Base-by-base conservation (phyloP, 2,113 vertebrate genomes). In the Nibea albiflora region DNA sequence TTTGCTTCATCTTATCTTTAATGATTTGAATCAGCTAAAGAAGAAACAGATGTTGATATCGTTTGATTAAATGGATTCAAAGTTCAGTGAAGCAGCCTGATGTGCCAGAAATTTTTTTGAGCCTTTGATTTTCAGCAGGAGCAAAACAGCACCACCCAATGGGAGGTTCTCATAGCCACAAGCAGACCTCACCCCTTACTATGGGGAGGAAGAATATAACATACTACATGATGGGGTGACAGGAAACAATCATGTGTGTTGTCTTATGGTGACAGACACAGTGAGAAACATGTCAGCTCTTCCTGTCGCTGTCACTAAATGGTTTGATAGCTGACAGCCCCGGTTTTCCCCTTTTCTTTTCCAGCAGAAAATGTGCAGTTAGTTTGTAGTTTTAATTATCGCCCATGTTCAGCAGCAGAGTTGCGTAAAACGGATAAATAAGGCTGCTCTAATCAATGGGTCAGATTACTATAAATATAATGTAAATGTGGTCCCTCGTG, bases 81-180 rank as follows among this genome's bases (percentile, higher is more conserved):
- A 85, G 70, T 81, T 86, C 22, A 84, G 35, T 54, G 35, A 84
- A 71, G 73, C 77, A 82, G 79, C 62, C 58, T 69, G 65, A 64
- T 73, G 60, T 83, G 80, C 46, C 79, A 77, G 67, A 77, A 76
- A 76, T 76, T 24, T 69, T 76, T 24, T 69, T 56, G 15, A 75
- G 79, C n/a, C 5, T 69, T 73, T 79, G 16, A 24, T 69, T 76
- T 85, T 56, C 63, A 76, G 7, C 31, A 19, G 39, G 87, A 83
- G 83, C 73, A 81, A 82, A 92, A 88, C 85, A 90, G 91, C 86
- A 70, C 92, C 89, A 86, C 86, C 91, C 73, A 12, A 83, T 89
- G 92, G 86, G 60, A 80, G 83, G n/a, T 62, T 73, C 26, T 53
- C 53, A 78, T 5, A 75, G 56, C 79, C 78, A 73, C 89, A 89